Evolutionary conservation across 2,888 invertebrate species (phyloP).

Genomic region (Zygothrica quintamaculata): DNA sequence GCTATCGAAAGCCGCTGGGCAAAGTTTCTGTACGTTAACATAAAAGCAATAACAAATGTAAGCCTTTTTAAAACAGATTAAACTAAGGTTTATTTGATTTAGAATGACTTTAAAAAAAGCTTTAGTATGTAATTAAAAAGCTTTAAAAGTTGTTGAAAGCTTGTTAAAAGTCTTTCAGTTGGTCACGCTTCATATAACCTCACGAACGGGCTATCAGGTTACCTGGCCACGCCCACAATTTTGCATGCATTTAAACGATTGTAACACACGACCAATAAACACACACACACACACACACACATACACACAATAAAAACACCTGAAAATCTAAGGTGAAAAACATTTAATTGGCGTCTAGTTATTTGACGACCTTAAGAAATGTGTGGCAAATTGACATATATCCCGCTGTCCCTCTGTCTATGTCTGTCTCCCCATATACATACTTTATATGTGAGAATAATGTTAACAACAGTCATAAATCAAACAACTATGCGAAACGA

Average conservation of each 20-base stretch:
- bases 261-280: constrained; percentile 20
- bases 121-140: too few relatives aligned
- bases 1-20: constrained; percentile 21
- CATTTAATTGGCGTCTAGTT: constrained; percentile 67
- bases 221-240: constrained; percentile 44
- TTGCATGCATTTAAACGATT: constrained; percentile 43
- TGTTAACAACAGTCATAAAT: constrained; percentile 56
- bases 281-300: background rate
- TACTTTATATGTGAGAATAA: constrained; percentile 48
- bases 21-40: constrained; percentile 23
- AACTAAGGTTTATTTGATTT: too few relatives aligned
- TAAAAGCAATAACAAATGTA: too few relatives aligned
- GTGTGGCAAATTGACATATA: constrained; percentile 57
- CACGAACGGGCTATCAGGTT: too few relatives aligned
- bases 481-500: constrained; percentile 54
- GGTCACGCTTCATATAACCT: background rate
- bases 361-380: constrained; percentile 71
- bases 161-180: too few relatives aligned
- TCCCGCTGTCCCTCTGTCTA: constrained; percentile 17
- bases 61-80: too few relatives aligned
- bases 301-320: constrained; percentile 17
- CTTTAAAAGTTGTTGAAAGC: too few relatives aligned
- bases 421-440: constrained; percentile 14
- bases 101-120: too few relatives aligned
- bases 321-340: constrained; percentile 49